A percentile compares a stretch with the other conserved stretches of the same genome.
Conservation (phyloP, 2,797 vertebrate species). For the Dendrocincla fuliginosa region DNA sequence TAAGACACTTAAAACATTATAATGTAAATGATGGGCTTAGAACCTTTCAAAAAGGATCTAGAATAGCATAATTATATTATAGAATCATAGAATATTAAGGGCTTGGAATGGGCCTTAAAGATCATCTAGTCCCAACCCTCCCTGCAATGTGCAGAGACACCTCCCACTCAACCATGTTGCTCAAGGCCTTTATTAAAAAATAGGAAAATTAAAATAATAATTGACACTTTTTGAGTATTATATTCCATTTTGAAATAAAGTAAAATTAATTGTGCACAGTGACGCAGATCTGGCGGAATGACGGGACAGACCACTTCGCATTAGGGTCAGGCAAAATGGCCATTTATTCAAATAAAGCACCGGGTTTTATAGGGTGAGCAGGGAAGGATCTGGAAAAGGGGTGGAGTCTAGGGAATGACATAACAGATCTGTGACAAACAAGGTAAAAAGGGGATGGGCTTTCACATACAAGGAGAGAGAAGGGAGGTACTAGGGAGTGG, state of each 20-base stretch:
- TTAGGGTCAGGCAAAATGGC: too few species aligned
- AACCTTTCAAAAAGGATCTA: neutral
- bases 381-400: too few species aligned
- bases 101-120: neutral
- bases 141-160: too few species aligned
- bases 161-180: neutral
- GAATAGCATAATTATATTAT: neutral
- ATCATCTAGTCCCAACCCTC: accelerated
- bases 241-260: neutral
- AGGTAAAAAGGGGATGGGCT: too few species aligned
- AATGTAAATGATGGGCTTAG: neutral
- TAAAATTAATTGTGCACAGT: neutral
- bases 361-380: too few species aligned
- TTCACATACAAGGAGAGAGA: too few species aligned
- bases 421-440: too few species aligned
- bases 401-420: too few species aligned
- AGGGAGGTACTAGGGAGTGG: too few species aligned
- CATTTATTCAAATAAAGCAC: too few species aligned
- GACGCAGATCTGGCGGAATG: too few species aligned
- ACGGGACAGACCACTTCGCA: too few species aligned
- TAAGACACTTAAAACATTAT: neutral
- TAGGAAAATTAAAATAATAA: neutral
- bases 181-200: neutral
- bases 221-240: neutral
- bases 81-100: neutral